Base-by-base conservation (phyloP, 2,888 invertebrate genomes). In the Torymus aiolomorphi region DNA sequence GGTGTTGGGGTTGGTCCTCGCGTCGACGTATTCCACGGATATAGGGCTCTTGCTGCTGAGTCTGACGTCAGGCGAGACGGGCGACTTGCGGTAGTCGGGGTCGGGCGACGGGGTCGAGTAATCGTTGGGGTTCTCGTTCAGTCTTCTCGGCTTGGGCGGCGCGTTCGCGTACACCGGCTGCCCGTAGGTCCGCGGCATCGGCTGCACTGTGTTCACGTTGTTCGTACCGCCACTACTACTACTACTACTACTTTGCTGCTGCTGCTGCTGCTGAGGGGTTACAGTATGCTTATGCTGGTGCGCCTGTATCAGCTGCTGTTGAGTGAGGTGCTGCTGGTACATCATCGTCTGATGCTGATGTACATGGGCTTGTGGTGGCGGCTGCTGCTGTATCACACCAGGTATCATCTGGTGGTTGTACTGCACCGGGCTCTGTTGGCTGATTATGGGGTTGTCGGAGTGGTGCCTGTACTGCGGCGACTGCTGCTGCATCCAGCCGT, bases 151-250 rank as follows among this genome's bases (percentile, higher is more conserved):
- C 88, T 97, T 97, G 0, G 97, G 97, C 13, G 97, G 97, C 2
- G 97, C 97, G 90, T 97, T 97, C 0, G 96, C 97, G 87, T 97
- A 97, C 1, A 97, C 93, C 0, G 97, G 96, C 86, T 95, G 95
- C 5, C 92, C 91, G 82, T 90, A 92, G 79, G 91, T 92, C 78
- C 90, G 89, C 4, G 89, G 86, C 84, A 88, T 86, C 2, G 86
- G 89, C 86, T 82, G 90, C 78, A 82, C 87, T 57, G 80, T 87
- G 84, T 83, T 88, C 82, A 83, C 72, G 31, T 74, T 78, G 31
- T 10, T 51, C 2, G 57, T 11, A 14, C n/a, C 67, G 14, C 10
- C 59, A 16, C 5, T 31, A 31, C 8, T 31, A 71, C 31, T 80
- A 76, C 24, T 73, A 76, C 10, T 80, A n/a, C n/a, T n/a, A n/a